phyloP scores from a whole-genome alignment of 2,888 invertebrate species.

The Chymomyza caudatula region DNA sequence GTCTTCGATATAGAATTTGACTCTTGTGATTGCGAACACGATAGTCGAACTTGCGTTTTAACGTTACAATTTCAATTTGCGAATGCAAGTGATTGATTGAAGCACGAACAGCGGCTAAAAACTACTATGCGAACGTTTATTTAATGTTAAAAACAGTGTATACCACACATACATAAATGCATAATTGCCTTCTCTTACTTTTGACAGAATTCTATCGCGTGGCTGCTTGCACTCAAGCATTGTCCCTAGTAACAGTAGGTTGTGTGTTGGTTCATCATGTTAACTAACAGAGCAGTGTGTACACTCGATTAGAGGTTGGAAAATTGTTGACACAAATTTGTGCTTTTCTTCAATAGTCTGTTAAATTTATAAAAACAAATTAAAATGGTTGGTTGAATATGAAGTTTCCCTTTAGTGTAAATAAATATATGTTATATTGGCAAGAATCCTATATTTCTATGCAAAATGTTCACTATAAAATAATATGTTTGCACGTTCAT shows the following conservation, averaged over 20 bases:
- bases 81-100: not conserved
- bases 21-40: not conserved
- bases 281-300: not conserved
- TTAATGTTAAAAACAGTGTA: not conserved
- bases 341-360: not conserved
- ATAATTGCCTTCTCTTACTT: constrained; percentile 15
- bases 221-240: too few relatives aligned
- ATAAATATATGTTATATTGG: too few relatives aligned
- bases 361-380: not conserved
- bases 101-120: not conserved
- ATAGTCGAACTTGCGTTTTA: constrained; percentile 15
- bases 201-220: not conserved
- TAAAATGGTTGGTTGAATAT: not conserved
- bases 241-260: not conserved
- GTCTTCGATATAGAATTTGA: not conserved
- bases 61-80: not conserved
- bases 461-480: too few relatives aligned
- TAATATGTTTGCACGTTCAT: too few relatives aligned
- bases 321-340: too few relatives aligned
- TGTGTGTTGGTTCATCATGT: not conserved
- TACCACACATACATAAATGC: constrained; percentile 20
- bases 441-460: too few relatives aligned
- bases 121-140: not conserved
- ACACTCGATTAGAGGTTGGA: not conserved
- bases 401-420: too few relatives aligned